Percentiles rank a stretch among this genome's conserved stretches.
Evolutionary conservation across 2,888 invertebrate species (phyloP).

Genomic region (Lepidochrysops patricia): DNA sequence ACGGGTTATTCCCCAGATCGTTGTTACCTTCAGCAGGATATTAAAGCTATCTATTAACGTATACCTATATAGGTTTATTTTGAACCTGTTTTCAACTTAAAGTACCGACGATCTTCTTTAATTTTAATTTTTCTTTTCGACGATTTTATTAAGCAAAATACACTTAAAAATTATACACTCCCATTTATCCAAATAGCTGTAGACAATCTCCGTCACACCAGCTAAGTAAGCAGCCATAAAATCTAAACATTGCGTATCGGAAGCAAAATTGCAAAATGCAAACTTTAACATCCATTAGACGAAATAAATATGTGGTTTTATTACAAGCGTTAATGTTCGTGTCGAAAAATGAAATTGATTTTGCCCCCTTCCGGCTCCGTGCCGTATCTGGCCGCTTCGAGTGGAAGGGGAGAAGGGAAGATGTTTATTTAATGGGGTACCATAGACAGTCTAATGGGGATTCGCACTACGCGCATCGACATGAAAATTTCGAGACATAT

Average conservation of each 20-base stretch:
- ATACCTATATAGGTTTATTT: background rate
- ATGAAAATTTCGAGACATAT: constrained; percentile 29
- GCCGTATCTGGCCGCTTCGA: constrained; percentile 66
- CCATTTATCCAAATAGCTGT: background rate
- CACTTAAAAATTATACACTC: no score
- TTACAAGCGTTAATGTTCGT: constrained; percentile 63
- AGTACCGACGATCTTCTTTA: no score
- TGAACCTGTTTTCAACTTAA: background rate
- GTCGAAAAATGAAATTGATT: constrained; percentile 74
- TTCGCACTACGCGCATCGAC: constrained; percentile 34
- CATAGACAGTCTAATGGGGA: constrained; percentile 67
- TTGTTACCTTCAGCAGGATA: background rate
- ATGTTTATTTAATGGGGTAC: constrained; percentile 72
- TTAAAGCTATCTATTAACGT: background rate
- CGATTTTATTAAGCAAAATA: no score
- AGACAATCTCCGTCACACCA: background rate
- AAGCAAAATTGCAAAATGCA: background rate
- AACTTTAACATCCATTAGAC: background rate
- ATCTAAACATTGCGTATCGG: background rate
- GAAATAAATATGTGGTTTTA: constrained; percentile 34
- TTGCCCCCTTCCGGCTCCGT: constrained; percentile 61
- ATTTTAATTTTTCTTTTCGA: no score
- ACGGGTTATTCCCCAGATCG: background rate
- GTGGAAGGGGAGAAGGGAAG: constrained; percentile 64
- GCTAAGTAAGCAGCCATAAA: background rate